Conservation (phyloP, 2,888 invertebrate species). For the Leptinotarsa rubiginosa region DNA sequence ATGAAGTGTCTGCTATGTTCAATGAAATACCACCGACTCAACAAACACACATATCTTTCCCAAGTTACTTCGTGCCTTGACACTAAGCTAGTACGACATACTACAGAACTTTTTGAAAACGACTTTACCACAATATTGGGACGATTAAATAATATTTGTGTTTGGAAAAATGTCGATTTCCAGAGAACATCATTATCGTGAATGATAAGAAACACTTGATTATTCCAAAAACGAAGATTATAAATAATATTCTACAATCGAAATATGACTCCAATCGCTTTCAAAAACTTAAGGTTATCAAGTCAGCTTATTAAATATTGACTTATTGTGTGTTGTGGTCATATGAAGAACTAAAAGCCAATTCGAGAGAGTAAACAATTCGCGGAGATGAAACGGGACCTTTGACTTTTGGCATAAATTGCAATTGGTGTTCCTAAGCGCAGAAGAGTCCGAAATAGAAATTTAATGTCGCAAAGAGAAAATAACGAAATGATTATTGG, state of each 20-base stretch:
- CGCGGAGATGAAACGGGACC: background rate
- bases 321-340: background rate
- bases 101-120: too few species aligned
- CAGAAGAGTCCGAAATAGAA: too few species aligned
- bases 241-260: background rate
- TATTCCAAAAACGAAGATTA: background rate
- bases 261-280: background rate
- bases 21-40: too few species aligned
- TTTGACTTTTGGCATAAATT: background rate
- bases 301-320: background rate
- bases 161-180: too few species aligned
- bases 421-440: background rate
- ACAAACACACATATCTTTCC: too few species aligned
- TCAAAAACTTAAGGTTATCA: background rate
- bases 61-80: too few species aligned
- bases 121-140: too few species aligned
- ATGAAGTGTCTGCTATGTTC: too few species aligned
- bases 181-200: background rate
- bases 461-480: too few species aligned
- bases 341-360: background rate
- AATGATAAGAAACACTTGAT: background rate
- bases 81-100: too few species aligned
- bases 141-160: too few species aligned
- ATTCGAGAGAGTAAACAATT: background rate
- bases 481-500: too few species aligned